Base-by-base conservation (phyloP, 92 coral and sea anemone genomes). In the Micromussa lordhowensis region DNA sequence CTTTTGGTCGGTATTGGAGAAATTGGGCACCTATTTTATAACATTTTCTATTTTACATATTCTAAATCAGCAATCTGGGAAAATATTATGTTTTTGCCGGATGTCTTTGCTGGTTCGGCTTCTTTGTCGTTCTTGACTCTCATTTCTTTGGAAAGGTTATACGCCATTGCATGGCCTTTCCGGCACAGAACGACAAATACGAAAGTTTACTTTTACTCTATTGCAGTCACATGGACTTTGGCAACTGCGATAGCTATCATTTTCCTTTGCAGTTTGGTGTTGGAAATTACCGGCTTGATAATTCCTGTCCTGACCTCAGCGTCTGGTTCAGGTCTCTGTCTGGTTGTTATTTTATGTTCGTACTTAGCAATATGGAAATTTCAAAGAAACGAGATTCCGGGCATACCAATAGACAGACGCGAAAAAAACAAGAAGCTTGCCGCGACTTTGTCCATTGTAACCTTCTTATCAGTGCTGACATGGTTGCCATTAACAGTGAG, bases 111-210 rank as follows among this genome's bases (percentile, higher is more conserved):
- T 29, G 30, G 32, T 16, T 68, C 17, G 17, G 87, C 87, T 54
- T 83, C 79, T 34, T 40, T 83, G 2, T 16, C 18, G n/a, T 83
- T 30, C n/a, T 53, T 83, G 1, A 36, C 51, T 28, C 66, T 72
- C 21, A 55, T 83, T 13, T 57, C 86, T 29, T n/a, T 83, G 73
- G 87, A 83, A 51, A n/a, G 87, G 69, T 12, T 72, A 4, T 83
- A 29, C 36, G 79, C 79, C 28, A 49, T 83, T 14, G 79, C 28
- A 4, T 53, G 68, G 79, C 68, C 79, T 21, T 70, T 83, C 18
- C 48, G 28, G 4, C 78, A 22, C 34, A 32, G 79, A 34, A 24
- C 68, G 40, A 55, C 66, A 26, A 14, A 78, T n/a, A 83, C 79
- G 26, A 44, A 31, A 34, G 48, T n/a, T 14, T 68, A 68, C 55